Percentiles rank a stretch among this genome's conserved stretches.
Evolutionary conservation across 2,888 invertebrate species (phyloP).

Genomic region (Lomographa bimaculata): DNA sequence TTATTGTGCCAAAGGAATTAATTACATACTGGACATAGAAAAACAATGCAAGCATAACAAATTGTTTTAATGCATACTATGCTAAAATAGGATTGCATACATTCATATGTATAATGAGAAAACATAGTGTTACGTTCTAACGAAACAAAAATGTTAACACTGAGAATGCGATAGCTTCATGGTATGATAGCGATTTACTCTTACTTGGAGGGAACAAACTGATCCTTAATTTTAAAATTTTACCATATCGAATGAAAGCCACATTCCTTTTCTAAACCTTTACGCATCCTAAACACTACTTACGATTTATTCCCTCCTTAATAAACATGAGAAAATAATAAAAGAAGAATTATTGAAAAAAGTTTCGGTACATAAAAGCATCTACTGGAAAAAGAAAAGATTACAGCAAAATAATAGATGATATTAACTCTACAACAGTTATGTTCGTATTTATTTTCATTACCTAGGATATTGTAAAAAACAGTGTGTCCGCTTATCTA

Average conservation of each 20-base stretch:
- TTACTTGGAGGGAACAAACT: slow-evolving; percentile 59
- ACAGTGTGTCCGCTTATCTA: slow-evolving; percentile 76
- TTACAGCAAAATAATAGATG: slow-evolving; percentile 73
- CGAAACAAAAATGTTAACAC: slow-evolving; percentile 49
- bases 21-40: slow-evolving; percentile 79
- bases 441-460: slow-evolving; percentile 70
- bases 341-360: slow-evolving; percentile 34
- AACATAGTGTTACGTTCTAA: slow-evolving; percentile 30
- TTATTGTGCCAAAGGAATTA: slow-evolving; percentile 83
- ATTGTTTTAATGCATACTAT: slow-evolving; percentile 69
- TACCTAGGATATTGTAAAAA: slow-evolving; percentile 81
- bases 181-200: slow-evolving; percentile 47
- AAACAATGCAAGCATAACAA: slow-evolving; percentile 82
- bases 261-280: slow-evolving; percentile 49
- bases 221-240: slow-evolving; percentile 51
- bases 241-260: slow-evolving; percentile 57
- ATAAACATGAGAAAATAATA: slow-evolving; percentile 40
- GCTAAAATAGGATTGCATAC: slow-evolving; percentile 69
- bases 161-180: slow-evolving; percentile 50
- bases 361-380: slow-evolving; percentile 44
- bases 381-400: slow-evolving; percentile 58
- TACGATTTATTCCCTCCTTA: slow-evolving; percentile 58
- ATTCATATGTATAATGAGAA: slow-evolving; percentile 50
- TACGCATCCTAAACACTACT: slow-evolving; percentile 54
- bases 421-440: slow-evolving; percentile 77